These are phyloP conservation scores for Drosophila subquinaria DNA, from an alignment of 2,888 invertebrate species.

Conservation along the genomic window DNA sequence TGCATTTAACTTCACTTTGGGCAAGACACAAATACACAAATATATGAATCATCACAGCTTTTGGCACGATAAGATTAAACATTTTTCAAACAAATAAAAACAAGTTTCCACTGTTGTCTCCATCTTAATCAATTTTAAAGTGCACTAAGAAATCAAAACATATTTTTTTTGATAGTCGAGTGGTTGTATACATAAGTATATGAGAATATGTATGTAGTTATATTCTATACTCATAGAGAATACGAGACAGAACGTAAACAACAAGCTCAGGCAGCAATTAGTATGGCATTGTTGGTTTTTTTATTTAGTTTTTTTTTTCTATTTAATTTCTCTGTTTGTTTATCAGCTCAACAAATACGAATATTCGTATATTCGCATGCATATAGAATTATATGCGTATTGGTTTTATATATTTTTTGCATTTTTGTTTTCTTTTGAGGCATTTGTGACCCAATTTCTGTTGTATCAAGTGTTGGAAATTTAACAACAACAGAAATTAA, in stretches of 20 bases:
- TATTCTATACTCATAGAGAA: neutral
- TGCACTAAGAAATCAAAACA: constrained; percentile 49
- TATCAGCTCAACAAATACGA: constrained; percentile 41
- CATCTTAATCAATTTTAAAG: constrained; percentile 29
- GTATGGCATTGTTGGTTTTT: constrained; percentile 29
- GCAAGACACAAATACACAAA: constrained; percentile 12
- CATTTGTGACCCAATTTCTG: constrained; percentile 73
- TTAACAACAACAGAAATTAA: constrained; percentile 17
- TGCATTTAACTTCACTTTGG: constrained; percentile 15
- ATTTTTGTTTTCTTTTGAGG: constrained; percentile 31
- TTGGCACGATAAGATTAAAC: constrained; percentile 36
- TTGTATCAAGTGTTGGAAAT: constrained; percentile 71
- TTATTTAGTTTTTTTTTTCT: neutral
- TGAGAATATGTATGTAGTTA: neutral
- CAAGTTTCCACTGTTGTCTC: constrained; percentile 17
- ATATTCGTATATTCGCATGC: constrained; percentile 5
- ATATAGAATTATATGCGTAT: constrained; percentile 18
- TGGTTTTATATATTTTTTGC: constrained; percentile 1
- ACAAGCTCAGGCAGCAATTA: constrained; percentile 49
- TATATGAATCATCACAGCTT: constrained; percentile 43
- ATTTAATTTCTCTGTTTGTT: constrained; percentile 36
- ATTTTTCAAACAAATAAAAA: constrained; percentile 23
- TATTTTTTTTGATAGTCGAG: constrained; percentile 25
- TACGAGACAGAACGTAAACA: constrained; percentile 55
- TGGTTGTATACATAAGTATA: neutral